phyloP scores from a whole-genome alignment of 2,797 vertebrate genomes.

The Valencia hispanica region DNA sequence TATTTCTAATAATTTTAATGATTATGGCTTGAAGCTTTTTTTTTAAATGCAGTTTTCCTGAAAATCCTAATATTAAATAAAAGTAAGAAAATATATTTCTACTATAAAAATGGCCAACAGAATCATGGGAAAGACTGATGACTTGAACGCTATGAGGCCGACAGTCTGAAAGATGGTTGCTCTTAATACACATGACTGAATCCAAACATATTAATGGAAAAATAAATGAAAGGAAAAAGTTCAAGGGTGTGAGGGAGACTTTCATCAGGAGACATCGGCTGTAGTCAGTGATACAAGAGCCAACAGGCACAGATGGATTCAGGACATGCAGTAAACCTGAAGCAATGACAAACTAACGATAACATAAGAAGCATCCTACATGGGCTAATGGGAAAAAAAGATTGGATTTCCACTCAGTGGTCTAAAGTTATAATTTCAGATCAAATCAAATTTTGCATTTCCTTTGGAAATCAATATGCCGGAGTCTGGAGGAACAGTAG shows the following conservation, averaged over 20 bases:
- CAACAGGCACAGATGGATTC: neutral
- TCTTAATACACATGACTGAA: neutral
- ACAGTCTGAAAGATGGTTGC: neutral
- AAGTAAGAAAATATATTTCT: neutral
- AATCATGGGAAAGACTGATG: neutral
- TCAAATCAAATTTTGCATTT: neutral
- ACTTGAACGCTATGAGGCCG: neutral
- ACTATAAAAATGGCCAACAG: neutral
- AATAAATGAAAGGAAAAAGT: neutral
- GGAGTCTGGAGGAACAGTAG: neutral
- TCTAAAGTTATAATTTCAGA: neutral
- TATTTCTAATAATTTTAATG: neutral
- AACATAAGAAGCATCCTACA: neutral
- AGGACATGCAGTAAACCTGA: neutral
- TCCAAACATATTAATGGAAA: neutral
- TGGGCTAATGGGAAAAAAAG: no score
- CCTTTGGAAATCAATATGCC: neutral
- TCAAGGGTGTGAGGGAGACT: neutral
- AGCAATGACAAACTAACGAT: neutral
- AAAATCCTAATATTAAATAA: neutral
- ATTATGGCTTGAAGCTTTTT: neutral
- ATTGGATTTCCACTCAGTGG: no score
- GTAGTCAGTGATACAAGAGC: neutral
- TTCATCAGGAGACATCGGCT: neutral
- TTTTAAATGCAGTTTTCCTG: neutral